A percentile compares a stretch with the other conserved stretches of the same genome.
These are phyloP conservation scores for Nothobranchius kuhntae DNA, from an alignment of 2,113 vertebrate species.

Conservation along the genomic window DNA sequence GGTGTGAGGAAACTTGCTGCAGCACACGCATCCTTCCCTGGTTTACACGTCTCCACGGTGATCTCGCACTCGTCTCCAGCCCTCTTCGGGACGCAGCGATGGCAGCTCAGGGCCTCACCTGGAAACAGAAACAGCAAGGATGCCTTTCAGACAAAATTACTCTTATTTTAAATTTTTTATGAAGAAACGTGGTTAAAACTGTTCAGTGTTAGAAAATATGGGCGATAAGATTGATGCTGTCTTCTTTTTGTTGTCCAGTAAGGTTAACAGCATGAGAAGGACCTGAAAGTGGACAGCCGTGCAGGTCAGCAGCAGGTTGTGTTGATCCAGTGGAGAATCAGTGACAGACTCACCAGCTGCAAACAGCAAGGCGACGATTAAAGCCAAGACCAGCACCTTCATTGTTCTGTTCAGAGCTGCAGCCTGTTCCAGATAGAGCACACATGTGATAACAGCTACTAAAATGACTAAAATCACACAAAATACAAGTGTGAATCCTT, in stretches of 20 bases:
- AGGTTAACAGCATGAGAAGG: background rate
- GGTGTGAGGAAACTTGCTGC: slow-evolving; percentile 56
- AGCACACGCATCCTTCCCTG: slow-evolving; percentile 65
- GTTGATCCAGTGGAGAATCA: slow-evolving; percentile 58
- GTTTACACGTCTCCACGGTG: slow-evolving; percentile 54
- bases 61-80: slow-evolving; percentile 60
- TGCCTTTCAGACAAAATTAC: background rate
- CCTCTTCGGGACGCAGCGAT: slow-evolving; percentile 54
- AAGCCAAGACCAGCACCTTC: slow-evolving; percentile 67
- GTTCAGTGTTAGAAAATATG: no score
- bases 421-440: slow-evolving; percentile 29
- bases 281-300: background rate
- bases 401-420: slow-evolving; percentile 52
- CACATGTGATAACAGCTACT: slow-evolving; percentile 7
- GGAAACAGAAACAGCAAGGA: background rate
- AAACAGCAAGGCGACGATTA: slow-evolving; percentile 63
- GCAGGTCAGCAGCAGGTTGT: slow-evolving; percentile 29
- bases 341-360: slow-evolving; percentile 72
- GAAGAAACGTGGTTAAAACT: no score
- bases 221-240: no score
- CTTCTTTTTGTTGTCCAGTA: background rate
- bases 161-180: background rate
- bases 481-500: background rate
- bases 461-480: no score
- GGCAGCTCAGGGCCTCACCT: slow-evolving; percentile 72